Evolutionary conservation across 2,888 invertebrate species (phyloP).

Genomic region (Ochropleura leucogaster): DNA sequence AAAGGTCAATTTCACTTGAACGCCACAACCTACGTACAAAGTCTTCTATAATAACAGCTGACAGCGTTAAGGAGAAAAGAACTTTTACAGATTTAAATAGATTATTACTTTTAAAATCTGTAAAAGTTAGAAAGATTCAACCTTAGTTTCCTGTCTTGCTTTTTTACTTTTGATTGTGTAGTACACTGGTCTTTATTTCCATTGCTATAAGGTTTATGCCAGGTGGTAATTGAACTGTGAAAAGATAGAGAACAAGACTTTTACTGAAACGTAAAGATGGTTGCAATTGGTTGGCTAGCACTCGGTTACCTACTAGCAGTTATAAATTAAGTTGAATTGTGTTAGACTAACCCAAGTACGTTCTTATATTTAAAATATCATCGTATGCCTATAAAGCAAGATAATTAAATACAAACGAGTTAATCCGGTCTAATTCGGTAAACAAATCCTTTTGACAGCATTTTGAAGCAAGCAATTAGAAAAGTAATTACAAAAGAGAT

Average conservation of each 20-base stretch:
- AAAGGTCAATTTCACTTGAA: background rate
- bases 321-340: background rate
- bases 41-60: no score
- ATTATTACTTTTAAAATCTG: no score
- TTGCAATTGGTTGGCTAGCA: no score
- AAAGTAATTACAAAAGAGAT: constrained; percentile 26
- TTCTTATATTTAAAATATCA: background rate
- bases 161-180: background rate
- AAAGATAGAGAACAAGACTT: background rate
- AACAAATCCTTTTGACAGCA: constrained; percentile 23
- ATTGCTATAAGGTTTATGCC: background rate
- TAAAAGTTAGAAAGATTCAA: background rate
- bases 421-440: constrained; percentile 15
- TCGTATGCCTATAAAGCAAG: background rate
- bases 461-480: constrained; percentile 20
- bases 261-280: background rate
- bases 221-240: background rate
- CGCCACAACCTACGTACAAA: background rate
- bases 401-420: constrained; percentile 23
- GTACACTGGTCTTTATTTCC: background rate
- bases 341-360: background rate
- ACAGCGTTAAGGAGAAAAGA: no score
- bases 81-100: no score
- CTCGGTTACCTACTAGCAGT: no score
- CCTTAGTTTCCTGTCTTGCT: background rate